Evolutionary conservation across 2,888 invertebrate species (phyloP).

Genomic region (Campaea margaritaria): DNA sequence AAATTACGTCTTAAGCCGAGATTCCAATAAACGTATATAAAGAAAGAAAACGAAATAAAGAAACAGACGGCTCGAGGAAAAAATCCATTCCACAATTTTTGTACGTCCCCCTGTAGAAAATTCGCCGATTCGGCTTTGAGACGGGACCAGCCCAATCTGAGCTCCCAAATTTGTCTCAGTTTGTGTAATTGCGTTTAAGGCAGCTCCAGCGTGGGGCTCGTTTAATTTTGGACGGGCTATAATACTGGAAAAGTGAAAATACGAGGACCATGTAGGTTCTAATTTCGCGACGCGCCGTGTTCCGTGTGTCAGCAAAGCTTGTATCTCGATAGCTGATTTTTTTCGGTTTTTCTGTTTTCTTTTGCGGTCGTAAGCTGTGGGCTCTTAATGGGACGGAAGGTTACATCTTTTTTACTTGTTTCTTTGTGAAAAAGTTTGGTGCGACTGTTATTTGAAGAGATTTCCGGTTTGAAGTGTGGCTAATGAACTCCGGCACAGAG

Average conservation of each 20-base stretch:
- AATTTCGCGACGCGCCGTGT: slow-evolving; percentile 56
- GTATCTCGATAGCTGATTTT: slow-evolving; percentile 53
- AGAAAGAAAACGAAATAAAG: slow-evolving; percentile 71
- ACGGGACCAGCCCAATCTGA: slow-evolving; percentile 57
- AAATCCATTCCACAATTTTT: slow-evolving; percentile 70
- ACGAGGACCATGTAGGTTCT: slow-evolving; percentile 61
- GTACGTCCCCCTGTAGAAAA: slow-evolving; percentile 62
- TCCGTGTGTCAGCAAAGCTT: slow-evolving; percentile 57
- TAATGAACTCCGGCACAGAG: too few relatives aligned
- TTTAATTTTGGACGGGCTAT: slow-evolving; percentile 52
- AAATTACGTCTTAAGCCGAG: slow-evolving; percentile 71
- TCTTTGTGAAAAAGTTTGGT: slow-evolving; percentile 1
- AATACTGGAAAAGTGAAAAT: slow-evolving; percentile 72
- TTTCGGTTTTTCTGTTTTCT: slow-evolving; percentile 36
- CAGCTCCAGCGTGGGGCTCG: slow-evolving; percentile 47
- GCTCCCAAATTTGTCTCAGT: slow-evolving; percentile 47
- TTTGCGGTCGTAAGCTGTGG: slow-evolving; percentile 23
- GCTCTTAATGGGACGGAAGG: slow-evolving; percentile 31
- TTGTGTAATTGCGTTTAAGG: slow-evolving; percentile 30
- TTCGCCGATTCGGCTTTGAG: slow-evolving; percentile 62
- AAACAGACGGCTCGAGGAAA: slow-evolving; percentile 62
- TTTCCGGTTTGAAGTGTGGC: too few relatives aligned
- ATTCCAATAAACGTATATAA: slow-evolving; percentile 74
- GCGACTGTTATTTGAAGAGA: neutral
- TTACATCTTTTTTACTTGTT: slow-evolving; percentile 30